Evolutionary conservation across 2,113 vertebrate species (phyloP).

Genomic region (Urocolius indicus): DNA sequence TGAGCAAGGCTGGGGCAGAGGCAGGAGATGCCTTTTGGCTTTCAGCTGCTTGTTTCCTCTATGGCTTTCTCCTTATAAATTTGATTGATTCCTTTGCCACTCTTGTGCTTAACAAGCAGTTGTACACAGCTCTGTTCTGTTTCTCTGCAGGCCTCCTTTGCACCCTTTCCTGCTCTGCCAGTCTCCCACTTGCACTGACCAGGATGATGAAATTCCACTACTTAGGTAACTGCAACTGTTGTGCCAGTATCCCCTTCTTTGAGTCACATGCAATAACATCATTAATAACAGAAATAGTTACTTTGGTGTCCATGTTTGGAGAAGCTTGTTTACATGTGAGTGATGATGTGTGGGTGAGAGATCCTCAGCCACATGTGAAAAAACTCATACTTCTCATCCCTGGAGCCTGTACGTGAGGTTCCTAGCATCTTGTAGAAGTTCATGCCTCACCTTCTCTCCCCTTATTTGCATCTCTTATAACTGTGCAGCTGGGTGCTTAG

Average conservation of each 20-base stretch:
- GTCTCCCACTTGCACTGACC: background rate
- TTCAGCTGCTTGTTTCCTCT: background rate
- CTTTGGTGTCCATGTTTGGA: background rate
- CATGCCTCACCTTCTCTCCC: background rate
- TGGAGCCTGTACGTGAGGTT: background rate
- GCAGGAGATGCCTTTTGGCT: background rate
- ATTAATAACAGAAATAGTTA: accelerated
- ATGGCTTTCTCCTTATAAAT: background rate
- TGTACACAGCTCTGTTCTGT: background rate
- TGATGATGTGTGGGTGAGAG: background rate
- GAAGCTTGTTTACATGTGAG: accelerated
- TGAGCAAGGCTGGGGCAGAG: background rate
- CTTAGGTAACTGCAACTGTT: background rate
- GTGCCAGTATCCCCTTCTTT: accelerated
- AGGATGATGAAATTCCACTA: background rate
- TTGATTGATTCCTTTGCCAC: background rate
- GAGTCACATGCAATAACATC: accelerated
- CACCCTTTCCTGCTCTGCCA: background rate
- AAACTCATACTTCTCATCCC: accelerated
- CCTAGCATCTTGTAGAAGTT: background rate
- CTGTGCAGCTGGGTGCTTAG: background rate
- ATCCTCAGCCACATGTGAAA: background rate
- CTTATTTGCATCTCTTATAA: background rate
- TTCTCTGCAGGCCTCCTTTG: background rate
- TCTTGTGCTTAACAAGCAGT: background rate